Base-by-base conservation (phyloP, 2,797 vertebrate genomes). In the Sebastes cheni region DNA sequence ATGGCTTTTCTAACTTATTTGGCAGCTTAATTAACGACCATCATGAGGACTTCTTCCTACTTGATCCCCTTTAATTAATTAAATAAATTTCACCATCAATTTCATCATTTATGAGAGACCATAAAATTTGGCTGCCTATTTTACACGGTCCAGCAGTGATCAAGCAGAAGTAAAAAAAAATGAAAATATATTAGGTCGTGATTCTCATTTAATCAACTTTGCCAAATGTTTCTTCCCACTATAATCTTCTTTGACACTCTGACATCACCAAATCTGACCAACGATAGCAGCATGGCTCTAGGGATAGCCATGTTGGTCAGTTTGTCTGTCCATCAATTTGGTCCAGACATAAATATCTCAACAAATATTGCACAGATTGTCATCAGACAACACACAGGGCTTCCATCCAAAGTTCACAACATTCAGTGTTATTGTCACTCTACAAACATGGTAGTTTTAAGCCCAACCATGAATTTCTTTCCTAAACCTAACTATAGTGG, bases 51-150 rank as follows among this genome's bases (percentile, higher is more conserved):
- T 29, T 42, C 55, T 58, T 2, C 27, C 20, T 29, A 20, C 22
- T 42, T 67, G 42, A 29, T 23, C 54, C 25, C 13, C 13, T 23
- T 52, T 50, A 50, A 50, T 50, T 50, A 50, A 50, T 50, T 20
- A 50, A 50, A 60, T 64, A 27, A 5, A 67, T 77, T 42, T 39
- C n/a, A 22, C 65, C 52, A 65, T 70, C 42, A 72, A 34, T 50
- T 69, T 14, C 10, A 25, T 50, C 5, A 61, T 50, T 20, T 55
- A 6, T 61, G 14, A n/a, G 14, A 25, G 6, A 67, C 16, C 29
- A 20, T 30, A 4, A 30, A 3, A 39, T 14, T 20, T 8, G 22
- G 13, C 39, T 34, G 12, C 18, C 54, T 59, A 42, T 32, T 34
- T 66, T 10, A 58, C 34, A 72, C 2, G 23, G 11, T 59, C 65